Evolutionary conservation across 2,113 vertebrate genomes (phyloP).

Genomic region (Hirundichthys speculiger): DNA sequence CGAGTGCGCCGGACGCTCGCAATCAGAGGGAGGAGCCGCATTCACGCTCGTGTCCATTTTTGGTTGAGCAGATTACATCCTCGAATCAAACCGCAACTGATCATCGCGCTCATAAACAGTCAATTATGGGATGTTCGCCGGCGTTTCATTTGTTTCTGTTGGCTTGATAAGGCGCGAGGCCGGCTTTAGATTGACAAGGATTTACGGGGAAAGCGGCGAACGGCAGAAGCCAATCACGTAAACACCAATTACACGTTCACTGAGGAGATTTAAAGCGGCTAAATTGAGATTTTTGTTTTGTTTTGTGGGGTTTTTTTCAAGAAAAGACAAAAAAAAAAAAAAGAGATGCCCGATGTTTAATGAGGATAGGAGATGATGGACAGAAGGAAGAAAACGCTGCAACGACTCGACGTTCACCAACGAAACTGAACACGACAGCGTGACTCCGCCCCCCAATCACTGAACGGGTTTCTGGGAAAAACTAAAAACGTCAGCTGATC

Average conservation of each 20-base stretch:
- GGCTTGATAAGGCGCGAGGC: constrained; percentile 75
- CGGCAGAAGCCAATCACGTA: constrained; percentile 74
- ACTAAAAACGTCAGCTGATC: no score
- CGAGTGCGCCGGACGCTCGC: constrained; percentile 78
- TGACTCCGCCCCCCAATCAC: no score
- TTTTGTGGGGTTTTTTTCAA: constrained; percentile 25
- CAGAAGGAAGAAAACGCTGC: no score
- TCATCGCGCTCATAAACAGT: constrained; percentile 82
- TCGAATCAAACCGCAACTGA: constrained; percentile 79
- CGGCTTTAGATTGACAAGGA: constrained; percentile 82
- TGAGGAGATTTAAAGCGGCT: constrained; percentile 70
- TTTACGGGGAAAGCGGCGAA: constrained; percentile 67
- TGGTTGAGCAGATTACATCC: constrained; percentile 81
- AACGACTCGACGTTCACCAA: no score
- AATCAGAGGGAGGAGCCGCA: constrained; percentile 80
- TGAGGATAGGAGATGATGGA: constrained; percentile 75
- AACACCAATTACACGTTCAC: constrained; percentile 75
- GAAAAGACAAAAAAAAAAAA: constrained; percentile 60
- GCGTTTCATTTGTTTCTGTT: constrained; percentile 74
- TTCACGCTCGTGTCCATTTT: constrained; percentile 75
- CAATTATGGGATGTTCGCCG: constrained; percentile 84
- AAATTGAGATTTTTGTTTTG: constrained; percentile 58
- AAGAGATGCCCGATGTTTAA: constrained; percentile 70
- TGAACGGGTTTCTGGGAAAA: no score
- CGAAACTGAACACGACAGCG: no score